Conservation (phyloP, 2,113 vertebrate genomes). For the Illadopsis cleaveri region DNA sequence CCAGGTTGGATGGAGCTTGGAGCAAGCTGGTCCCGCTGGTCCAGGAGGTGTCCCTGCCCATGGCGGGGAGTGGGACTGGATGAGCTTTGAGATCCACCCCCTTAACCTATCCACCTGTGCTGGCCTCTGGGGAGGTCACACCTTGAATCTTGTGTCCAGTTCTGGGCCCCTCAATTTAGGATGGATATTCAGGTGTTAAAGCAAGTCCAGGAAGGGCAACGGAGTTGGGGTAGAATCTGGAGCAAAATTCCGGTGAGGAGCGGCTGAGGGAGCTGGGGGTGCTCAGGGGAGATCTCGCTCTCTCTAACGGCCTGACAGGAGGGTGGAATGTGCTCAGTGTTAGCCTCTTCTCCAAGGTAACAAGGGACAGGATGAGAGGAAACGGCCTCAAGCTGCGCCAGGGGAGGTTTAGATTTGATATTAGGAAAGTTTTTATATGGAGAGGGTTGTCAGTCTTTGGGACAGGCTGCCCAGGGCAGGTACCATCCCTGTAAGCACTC, state of each 20-base stretch:
- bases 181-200: neutral
- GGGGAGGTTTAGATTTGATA: too few relatives aligned
- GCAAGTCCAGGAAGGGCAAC: neutral
- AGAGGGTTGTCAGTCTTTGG: too few relatives aligned
- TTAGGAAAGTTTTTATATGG: neutral
- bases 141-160: neutral
- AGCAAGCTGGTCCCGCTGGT: accelerated
- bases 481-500: too few relatives aligned
- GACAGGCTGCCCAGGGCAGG: neutral
- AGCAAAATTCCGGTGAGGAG: too few relatives aligned
- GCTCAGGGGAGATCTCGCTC: neutral
- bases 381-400: neutral
- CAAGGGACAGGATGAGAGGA: neutral
- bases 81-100: neutral
- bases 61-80: too few relatives aligned
- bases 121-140: neutral
- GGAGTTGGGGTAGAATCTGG: neutral
- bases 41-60: neutral
- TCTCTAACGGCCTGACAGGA: neutral
- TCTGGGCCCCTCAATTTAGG: neutral
- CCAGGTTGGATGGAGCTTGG: neutral
- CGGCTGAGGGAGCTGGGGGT: too few relatives aligned
- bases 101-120: neutral
- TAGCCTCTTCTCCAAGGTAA: neutral
- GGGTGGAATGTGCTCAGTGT: neutral